These are phyloP conservation scores for Odocoileus hemionus DNA, from an alignment of 2,113 vertebrate species.

Conservation along the genomic window DNA sequence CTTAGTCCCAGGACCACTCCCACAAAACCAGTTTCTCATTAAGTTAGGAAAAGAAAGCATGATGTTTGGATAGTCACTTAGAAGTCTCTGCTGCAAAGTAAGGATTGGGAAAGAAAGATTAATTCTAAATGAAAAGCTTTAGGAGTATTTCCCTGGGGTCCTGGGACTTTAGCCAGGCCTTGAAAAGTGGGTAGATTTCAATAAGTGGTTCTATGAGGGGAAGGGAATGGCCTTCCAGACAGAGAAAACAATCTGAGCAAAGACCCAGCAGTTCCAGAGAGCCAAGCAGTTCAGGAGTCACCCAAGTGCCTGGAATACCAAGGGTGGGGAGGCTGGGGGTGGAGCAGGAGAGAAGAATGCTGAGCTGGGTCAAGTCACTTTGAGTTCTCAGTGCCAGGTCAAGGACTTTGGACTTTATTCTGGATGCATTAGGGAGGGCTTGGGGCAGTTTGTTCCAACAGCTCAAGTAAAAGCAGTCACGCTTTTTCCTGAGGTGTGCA, in stretches of 20 bases:
- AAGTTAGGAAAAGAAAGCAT: not conserved
- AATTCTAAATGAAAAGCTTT: not conserved
- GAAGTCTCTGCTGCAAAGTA: not conserved
- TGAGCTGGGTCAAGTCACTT: not conserved
- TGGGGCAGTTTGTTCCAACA: not conserved
- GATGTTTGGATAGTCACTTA: not conserved
- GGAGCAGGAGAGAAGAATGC: not conserved
- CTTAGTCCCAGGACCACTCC: not conserved
- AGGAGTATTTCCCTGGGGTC: not conserved
- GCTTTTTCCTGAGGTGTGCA: not conserved
- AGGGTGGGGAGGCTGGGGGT: fast-evolving
- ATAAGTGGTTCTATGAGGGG: not conserved
- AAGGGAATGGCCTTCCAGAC: not conserved
- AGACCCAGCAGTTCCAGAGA: not conserved
- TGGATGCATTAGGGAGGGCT: not conserved
- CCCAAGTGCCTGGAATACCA: not conserved
- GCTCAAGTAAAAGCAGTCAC: not conserved
- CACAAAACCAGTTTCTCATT: not conserved
- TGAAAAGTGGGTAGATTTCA: not conserved
- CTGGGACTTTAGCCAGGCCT: not conserved
- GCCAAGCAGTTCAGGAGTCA: not conserved
- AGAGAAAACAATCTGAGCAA: not conserved
- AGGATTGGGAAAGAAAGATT: not conserved
- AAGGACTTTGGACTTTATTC: not conserved
- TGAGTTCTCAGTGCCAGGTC: not conserved